These are phyloP conservation scores for Conops quadrifasciatus DNA, from an alignment of 2,888 invertebrate species.

Conservation along the genomic window DNA sequence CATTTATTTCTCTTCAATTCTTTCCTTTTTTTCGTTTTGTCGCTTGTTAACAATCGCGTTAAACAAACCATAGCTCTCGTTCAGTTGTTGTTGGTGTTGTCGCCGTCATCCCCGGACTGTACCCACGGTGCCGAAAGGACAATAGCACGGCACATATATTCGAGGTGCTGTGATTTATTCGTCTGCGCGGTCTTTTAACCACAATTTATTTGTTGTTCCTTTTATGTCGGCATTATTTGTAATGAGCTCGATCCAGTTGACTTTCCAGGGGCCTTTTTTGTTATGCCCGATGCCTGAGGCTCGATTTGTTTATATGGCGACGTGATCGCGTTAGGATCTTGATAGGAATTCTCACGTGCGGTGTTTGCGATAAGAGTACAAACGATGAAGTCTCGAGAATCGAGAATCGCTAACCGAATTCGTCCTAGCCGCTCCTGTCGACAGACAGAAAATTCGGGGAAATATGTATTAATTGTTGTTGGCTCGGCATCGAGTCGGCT, in stretches of 20 bases:
- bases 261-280: neutral
- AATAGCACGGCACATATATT: constrained; percentile 36
- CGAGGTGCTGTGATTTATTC: constrained; percentile 61
- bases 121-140: constrained; percentile 14
- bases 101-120: neutral
- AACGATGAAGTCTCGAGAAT: constrained; percentile 13
- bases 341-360: constrained; percentile 28
- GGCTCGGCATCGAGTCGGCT: neutral
- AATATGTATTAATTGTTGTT: neutral
- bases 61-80: constrained; percentile 48
- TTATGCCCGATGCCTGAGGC: neutral
- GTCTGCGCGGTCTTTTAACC: constrained; percentile 48
- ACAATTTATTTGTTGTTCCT: constrained; percentile 20
- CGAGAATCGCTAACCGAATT: neutral
- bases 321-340: constrained; percentile 21
- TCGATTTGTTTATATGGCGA: constrained; percentile 3
- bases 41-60: constrained; percentile 59
- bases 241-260: neutral
- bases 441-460: neutral
- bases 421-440: neutral
- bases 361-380: constrained; percentile 30
- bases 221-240: constrained; percentile 30
- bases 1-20: constrained; percentile 17
- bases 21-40: constrained; percentile 38
- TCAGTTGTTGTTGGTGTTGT: constrained; percentile 31